A percentile compares a stretch with the other conserved stretches of the same genome.
Conservation (phyloP, 2,888 invertebrate species). For the Cistogaster globosa region DNA sequence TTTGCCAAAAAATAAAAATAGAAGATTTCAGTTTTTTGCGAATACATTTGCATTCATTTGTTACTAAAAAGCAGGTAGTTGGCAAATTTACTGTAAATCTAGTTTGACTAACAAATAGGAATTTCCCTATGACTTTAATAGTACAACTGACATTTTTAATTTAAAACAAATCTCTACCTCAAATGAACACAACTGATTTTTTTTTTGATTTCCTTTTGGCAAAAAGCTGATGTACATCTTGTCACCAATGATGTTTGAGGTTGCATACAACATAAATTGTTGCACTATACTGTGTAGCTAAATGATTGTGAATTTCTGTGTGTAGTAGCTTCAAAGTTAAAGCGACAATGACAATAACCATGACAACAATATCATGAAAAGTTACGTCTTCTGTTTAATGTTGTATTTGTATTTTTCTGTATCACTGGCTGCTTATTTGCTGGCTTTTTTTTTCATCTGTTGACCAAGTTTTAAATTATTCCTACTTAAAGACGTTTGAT, state of each 20-base stretch:
- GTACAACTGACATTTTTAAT: too few species aligned
- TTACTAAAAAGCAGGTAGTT: too few species aligned
- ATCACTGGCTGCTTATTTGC: conserved; percentile 10
- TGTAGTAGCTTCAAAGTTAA: conserved; percentile 68
- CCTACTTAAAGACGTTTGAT: conserved; percentile 6
- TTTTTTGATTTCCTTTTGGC: conserved; percentile 18
- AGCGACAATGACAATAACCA: conserved; percentile 63
- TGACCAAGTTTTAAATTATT: conserved; percentile 42
- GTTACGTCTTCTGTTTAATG: conserved; percentile 62
- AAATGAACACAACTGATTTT: conserved; percentile 24
- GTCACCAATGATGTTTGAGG: conserved; percentile 69
- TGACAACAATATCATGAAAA: conserved; percentile 59
- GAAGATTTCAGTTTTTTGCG: too few species aligned
- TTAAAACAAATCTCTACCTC: background rate
- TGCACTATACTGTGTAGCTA: conserved; percentile 61
- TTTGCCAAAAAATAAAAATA: too few species aligned
- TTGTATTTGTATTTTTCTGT: conserved; percentile 49
- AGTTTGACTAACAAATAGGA: too few species aligned
- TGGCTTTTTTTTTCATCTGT: conserved; percentile 42
- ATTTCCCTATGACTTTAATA: too few species aligned
- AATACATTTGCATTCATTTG: too few species aligned
- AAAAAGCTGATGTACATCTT: conserved; percentile 41
- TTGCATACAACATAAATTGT: conserved; percentile 75
- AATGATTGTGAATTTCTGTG: background rate
- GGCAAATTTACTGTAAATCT: too few species aligned